Percentiles rank a stretch among this genome's conserved stretches.
These are phyloP conservation scores for Choloepus hoffmanni DNA, from an alignment of 2,113 vertebrate genomes.

Conservation along the genomic window DNA sequence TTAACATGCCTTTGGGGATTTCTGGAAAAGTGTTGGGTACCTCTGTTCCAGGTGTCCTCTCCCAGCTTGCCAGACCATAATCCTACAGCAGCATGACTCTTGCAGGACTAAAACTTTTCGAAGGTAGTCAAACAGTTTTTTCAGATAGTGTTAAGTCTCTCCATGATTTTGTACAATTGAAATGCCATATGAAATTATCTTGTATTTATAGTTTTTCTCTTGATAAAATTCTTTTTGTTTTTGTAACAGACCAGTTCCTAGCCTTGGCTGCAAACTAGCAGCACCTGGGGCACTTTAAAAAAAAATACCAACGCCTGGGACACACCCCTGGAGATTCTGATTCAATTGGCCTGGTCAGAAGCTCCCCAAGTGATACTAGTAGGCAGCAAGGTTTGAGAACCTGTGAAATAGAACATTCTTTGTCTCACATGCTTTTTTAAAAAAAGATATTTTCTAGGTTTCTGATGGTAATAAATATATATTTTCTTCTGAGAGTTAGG, in stretches of 20 bases:
- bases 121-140: background rate
- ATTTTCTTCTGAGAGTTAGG: background rate
- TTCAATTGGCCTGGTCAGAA: background rate
- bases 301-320: background rate
- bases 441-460: background rate
- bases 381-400: background rate
- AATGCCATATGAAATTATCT: background rate
- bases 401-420: background rate
- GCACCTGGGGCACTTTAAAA: background rate
- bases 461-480: background rate
- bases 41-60: background rate
- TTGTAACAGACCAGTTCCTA: background rate
- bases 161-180: background rate
- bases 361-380: background rate
- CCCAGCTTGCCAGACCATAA: background rate
- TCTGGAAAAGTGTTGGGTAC: background rate
- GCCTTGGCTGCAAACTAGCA: background rate
- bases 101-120: background rate
- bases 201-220: background rate
- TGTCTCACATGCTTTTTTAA: background rate
- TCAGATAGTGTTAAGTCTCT: background rate
- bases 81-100: background rate
- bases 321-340: background rate
- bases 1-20: background rate
- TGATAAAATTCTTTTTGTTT: background rate